Evolutionary conservation across 2,888 invertebrate genomes (phyloP).

Genomic region (Eumerus sabulonum): DNA sequence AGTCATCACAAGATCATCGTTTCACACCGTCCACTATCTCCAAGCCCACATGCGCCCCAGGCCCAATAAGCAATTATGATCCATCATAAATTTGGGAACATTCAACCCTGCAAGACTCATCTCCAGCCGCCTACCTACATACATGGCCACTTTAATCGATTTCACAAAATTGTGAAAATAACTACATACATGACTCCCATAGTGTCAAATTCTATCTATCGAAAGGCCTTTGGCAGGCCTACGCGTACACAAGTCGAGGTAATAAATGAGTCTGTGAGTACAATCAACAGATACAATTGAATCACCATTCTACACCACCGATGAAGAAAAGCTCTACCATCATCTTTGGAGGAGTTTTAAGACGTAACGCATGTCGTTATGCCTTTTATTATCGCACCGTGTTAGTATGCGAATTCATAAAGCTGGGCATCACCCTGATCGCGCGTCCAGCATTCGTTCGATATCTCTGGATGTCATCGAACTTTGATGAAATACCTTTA

Average conservation of each 20-base stretch:
- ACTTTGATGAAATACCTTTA: constrained; percentile 50
- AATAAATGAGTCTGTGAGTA: not conserved
- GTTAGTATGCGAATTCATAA: constrained; percentile 24
- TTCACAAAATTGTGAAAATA: constrained; percentile 36
- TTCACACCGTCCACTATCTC: too few species aligned
- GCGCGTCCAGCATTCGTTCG: not conserved
- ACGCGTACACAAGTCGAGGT: not conserved
- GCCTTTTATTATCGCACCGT: not conserved
- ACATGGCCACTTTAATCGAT: constrained; percentile 28
- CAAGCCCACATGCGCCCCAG: too few species aligned
- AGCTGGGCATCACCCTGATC: constrained; percentile 24
- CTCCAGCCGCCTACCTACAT: not conserved
- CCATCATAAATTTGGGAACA: constrained; percentile 10
- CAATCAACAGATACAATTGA: not conserved
- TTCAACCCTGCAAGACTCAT: constrained; percentile 17
- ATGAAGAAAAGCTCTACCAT: constrained; percentile 35
- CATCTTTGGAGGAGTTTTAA: not conserved
- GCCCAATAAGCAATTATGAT: too few species aligned
- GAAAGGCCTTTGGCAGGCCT: not conserved
- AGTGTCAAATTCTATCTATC: constrained; percentile 35
- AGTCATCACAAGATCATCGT: constrained; percentile 1
- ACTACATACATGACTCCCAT: constrained; percentile 1
- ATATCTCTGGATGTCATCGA: constrained; percentile 42
- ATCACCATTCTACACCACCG: too few species aligned
- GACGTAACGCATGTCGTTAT: constrained; percentile 31